Conservation (phyloP, 2,113 vertebrate species). For the Larimichthys crocea region DNA sequence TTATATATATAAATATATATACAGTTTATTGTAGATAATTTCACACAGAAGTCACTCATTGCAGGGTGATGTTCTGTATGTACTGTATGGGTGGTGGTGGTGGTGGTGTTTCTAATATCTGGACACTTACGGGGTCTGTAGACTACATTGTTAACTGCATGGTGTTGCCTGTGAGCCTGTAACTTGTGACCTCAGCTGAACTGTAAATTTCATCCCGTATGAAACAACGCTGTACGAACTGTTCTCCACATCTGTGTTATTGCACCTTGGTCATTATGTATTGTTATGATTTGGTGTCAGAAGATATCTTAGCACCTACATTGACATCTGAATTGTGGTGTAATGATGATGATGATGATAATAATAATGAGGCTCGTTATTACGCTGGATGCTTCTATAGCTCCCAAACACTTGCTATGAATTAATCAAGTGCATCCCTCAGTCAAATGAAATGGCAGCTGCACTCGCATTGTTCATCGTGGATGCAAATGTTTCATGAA, state of each 20-base stretch:
- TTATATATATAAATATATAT: constrained; percentile 2
- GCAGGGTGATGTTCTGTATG: constrained; percentile 18
- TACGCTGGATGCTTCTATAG: constrained; percentile 1
- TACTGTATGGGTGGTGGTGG: constrained; percentile 12
- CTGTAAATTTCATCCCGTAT: constrained; percentile 35
- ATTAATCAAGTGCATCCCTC: constrained; percentile 18
- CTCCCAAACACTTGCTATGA: constrained; percentile 28
- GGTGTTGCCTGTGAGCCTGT: constrained; percentile 20
- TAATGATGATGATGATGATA: neutral
- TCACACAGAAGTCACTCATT: neutral
- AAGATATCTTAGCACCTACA: constrained; percentile 4
- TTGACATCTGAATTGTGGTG: constrained; percentile 30
- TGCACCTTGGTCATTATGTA: neutral
- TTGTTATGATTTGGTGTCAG: constrained; percentile 17
- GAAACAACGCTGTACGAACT: constrained; percentile 18
- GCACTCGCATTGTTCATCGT: neutral
- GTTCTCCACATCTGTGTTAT: constrained; percentile 6
- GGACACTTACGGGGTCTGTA: neutral
- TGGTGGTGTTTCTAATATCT: constrained; percentile 27
- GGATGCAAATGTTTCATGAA: constrained; percentile 12
- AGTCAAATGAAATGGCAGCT: constrained; percentile 38
- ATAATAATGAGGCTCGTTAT: constrained; percentile 19
- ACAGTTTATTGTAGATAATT: constrained; percentile 15
- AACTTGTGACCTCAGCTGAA: constrained; percentile 35
- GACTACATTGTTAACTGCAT: constrained; percentile 10